Evolutionary conservation across 92 coral and sea anemone genomes (phyloP).

Genomic region (Zoanthus sansibaricus): DNA sequence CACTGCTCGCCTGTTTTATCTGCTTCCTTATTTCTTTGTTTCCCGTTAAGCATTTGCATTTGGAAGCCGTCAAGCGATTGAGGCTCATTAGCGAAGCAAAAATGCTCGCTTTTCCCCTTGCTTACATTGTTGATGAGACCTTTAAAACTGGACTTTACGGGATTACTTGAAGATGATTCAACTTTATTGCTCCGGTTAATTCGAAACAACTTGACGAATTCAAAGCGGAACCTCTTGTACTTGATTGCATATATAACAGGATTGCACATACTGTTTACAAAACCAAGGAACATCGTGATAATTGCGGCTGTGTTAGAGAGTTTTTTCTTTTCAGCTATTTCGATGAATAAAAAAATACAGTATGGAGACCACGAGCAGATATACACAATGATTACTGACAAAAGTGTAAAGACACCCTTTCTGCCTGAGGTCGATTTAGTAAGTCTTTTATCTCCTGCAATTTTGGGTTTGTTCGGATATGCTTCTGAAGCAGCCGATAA

Average conservation of each 20-base stretch:
- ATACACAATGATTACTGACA: slow-evolving; percentile 72
- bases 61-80: background rate
- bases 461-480: background rate
- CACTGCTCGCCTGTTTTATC: background rate
- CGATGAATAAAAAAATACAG: slow-evolving; percentile 73
- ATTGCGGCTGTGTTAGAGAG: slow-evolving; percentile 57
- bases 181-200: background rate
- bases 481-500: background rate
- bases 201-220: slow-evolving; percentile 14
- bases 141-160: background rate
- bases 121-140: background rate
- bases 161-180: background rate
- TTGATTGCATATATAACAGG: slow-evolving; percentile 84
- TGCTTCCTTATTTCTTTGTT: background rate
- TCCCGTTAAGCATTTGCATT: background rate
- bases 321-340: slow-evolving; percentile 74
- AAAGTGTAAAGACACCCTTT: slow-evolving; percentile 72
- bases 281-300: slow-evolving; percentile 79
- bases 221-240: slow-evolving; percentile 67
- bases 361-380: slow-evolving; percentile 89
- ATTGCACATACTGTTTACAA: slow-evolving; percentile 83
- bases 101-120: background rate
- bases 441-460: background rate
- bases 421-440: slow-evolving; percentile 35
- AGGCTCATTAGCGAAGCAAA: background rate